Base-by-base conservation (phyloP, 2,888 invertebrate species). In the Heliconius ethilla region DNA sequence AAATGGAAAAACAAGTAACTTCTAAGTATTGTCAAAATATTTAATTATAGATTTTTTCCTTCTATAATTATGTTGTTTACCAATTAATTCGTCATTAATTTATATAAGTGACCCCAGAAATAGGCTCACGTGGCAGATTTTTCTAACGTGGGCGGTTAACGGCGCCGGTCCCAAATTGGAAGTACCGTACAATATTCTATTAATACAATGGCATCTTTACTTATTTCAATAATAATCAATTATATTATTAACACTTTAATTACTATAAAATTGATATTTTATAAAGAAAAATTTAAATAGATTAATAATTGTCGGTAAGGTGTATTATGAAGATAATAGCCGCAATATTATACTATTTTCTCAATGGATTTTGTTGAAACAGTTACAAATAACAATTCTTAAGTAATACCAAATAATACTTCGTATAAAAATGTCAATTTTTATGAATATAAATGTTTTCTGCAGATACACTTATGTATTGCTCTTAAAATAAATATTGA, bases 61-160 rank as follows among this genome's bases (percentile, higher is more conserved):
- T n/a, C n/a, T n/a, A n/a, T n/a, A n/a, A n/a, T n/a, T 15, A 45
- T 29, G 73, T 75, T 66, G 76, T 79, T 81, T 75, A 74, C 67
- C 63, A 77, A 51, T n/a, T 51, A 77, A 75, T 74, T 79, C 69
- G 70, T 80, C 59, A 70, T 78, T 77, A 63, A 15, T 82, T 83
- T 83, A 83, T 82, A 80, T 82, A 82, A 84, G 33, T 62, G 51
- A 74, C n/a, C 85, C 86, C 85, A 85, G 84, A 86, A 87, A 86
- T 83, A 83, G 83, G 78, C 69, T 70, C 70, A 83, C 81, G 84
- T 86, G 84, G 85, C 82, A 83, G 83, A 84, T 75, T 83, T 84
- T 63, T 84, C 83, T 84, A 77, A 81, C 84, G 92, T 92, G 86
- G 92, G 92, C 91, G 92, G 84, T 45, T 90, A 92, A 91, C 92